phyloP scores from a whole-genome alignment of 2,888 invertebrate genomes.

The Bugulina stolonifera region DNA sequence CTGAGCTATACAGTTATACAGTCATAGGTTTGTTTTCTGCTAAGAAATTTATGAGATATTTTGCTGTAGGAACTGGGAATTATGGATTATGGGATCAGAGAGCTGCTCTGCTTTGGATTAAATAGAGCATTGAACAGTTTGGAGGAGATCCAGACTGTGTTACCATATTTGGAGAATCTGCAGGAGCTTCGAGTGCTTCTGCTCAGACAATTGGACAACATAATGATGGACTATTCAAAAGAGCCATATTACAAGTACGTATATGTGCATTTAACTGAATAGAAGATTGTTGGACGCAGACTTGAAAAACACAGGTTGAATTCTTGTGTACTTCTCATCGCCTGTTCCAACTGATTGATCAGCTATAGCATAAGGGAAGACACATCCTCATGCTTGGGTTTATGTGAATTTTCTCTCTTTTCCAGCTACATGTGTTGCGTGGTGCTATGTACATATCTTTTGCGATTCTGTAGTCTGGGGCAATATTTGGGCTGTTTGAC shows the following conservation, averaged over 20 bases:
- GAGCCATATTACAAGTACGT: slow-evolving; percentile 1
- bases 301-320: too few species aligned
- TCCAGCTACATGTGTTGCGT: neutral
- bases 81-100: slow-evolving; percentile 37
- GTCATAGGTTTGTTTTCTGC: too few species aligned
- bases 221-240: slow-evolving; percentile 16
- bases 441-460: neutral
- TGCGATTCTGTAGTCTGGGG: slow-evolving; percentile 10
- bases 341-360: too few species aligned
- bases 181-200: slow-evolving; percentile 34
- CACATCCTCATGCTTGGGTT: too few species aligned
- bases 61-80: slow-evolving; percentile 36
- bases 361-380: too few species aligned
- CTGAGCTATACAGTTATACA: too few species aligned
- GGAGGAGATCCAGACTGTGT: slow-evolving; percentile 34
- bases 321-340: too few species aligned
- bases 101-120: slow-evolving; percentile 35
- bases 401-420: neutral
- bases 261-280: too few species aligned
- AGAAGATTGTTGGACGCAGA: too few species aligned
- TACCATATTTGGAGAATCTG: slow-evolving; percentile 37
- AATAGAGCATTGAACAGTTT: slow-evolving; percentile 34
- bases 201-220: neutral
- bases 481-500: slow-evolving; percentile 7
- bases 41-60: neutral